These are phyloP conservation scores for Aplochiton taeniatus DNA, from an alignment of 2,797 vertebrate genomes.

Conservation along the genomic window DNA sequence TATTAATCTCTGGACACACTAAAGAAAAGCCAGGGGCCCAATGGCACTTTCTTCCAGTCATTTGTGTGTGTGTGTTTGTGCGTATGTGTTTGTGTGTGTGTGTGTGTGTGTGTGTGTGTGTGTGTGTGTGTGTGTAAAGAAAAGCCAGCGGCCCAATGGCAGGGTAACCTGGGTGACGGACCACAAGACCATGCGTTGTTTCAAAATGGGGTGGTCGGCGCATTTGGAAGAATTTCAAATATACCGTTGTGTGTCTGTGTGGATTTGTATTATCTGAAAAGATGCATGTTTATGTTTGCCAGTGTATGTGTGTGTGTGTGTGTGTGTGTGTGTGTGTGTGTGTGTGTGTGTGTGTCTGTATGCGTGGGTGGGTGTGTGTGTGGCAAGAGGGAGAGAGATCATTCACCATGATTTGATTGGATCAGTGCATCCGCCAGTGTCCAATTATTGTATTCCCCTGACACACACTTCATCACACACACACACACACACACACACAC, in stretches of 20 bases:
- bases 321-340: neutral
- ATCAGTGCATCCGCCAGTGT: slow-evolving; percentile 34
- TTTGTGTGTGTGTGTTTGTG: no score
- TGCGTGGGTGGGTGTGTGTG: slow-evolving; percentile 9
- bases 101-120: no score
- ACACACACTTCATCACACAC: slow-evolving; percentile 1
- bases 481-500: slow-evolving; percentile 5
- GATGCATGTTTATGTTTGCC: slow-evolving; percentile 5
- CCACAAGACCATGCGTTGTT: no score
- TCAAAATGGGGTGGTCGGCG: no score
- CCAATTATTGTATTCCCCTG: slow-evolving; percentile 43
- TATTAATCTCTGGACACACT: slow-evolving; percentile 55
- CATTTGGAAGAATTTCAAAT: no score
- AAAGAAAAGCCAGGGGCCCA: slow-evolving; percentile 28
- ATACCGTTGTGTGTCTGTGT: no score
- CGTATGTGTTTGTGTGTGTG: no score
- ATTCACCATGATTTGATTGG: slow-evolving; percentile 41
- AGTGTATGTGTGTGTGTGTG: slow-evolving; percentile 2
- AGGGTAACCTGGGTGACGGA: neutral
- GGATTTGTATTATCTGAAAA: slow-evolving; percentile 13
- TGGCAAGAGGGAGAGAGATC: slow-evolving; percentile 24
- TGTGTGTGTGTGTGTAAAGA: no score
- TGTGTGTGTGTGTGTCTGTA: slow-evolving; percentile 9
- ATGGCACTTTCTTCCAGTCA: slow-evolving; percentile 2
- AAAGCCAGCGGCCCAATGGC: slow-evolving; percentile 12